These are phyloP conservation scores for Sebastes itinus DNA, from an alignment of 2,797 vertebrate genomes.

Conservation along the genomic window DNA sequence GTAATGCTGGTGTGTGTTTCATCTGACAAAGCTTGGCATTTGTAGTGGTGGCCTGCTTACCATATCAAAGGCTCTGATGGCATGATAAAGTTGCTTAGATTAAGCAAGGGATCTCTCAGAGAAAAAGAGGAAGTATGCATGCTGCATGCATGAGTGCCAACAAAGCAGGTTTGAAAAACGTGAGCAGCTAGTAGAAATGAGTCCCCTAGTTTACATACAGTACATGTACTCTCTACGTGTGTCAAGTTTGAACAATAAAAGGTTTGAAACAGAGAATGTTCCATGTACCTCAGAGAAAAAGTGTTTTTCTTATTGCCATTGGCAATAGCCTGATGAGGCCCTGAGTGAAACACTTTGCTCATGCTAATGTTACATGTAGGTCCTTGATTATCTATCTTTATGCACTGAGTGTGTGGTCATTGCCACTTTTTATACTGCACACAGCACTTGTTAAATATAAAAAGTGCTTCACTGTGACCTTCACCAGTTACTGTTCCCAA, in stretches of 20 bases:
- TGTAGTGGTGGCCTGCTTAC: slow-evolving; percentile 50
- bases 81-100: slow-evolving; percentile 55
- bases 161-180: not conserved
- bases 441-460: not conserved
- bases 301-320: not conserved
- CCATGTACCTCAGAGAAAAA: not conserved
- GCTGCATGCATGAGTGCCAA: not conserved
- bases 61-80: slow-evolving; percentile 68
- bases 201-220: not conserved
- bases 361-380: not conserved
- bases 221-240: not conserved
- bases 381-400: not conserved
- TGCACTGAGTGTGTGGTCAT: not conserved
- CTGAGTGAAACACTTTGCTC: not conserved
- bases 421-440: not conserved
- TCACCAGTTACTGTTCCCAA: not conserved
- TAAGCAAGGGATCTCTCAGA: slow-evolving; percentile 18
- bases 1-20: slow-evolving; percentile 36
- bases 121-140: slow-evolving; percentile 5
- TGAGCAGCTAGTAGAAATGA: not conserved
- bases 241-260: not conserved
- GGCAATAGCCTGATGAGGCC: not conserved
- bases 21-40: slow-evolving; percentile 58
- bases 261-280: not conserved
- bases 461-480: not conserved